Conservation (phyloP, 2,797 vertebrate genomes). For the Sebastiscus tertius region DNA sequence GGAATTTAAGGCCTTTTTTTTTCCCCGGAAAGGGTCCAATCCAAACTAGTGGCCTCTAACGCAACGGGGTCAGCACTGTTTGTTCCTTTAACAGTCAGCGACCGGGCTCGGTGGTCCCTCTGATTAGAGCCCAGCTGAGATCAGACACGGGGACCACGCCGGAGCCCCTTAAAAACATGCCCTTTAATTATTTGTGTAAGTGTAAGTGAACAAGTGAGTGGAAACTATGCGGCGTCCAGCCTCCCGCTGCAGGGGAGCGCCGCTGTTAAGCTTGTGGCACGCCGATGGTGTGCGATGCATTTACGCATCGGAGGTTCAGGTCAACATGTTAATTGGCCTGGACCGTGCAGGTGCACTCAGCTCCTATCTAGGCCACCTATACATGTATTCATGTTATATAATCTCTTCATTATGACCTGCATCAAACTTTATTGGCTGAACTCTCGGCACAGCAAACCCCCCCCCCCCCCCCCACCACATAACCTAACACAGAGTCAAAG, state of each 20-base stretch:
- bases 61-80: constrained; percentile 46
- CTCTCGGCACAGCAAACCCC: background rate
- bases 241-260: constrained; percentile 60
- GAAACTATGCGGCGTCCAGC: constrained; percentile 80
- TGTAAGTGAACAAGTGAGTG: constrained; percentile 77
- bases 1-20: constrained; percentile 21
- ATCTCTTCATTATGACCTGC: background rate
- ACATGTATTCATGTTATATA: background rate
- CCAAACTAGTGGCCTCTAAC: constrained; percentile 50
- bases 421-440: background rate
- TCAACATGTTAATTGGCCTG: background rate
- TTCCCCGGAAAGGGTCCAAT: constrained; percentile 1
- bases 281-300: constrained; percentile 53
- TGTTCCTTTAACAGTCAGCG: constrained; percentile 54
- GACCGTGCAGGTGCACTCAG: constrained; percentile 17
- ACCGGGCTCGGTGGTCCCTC: constrained; percentile 64
- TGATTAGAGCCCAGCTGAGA: constrained; percentile 73
- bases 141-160: constrained; percentile 72
- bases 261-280: constrained; percentile 45
- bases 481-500: background rate
- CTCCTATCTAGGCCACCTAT: background rate
- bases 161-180: constrained; percentile 70
- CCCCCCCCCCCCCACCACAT: background rate
- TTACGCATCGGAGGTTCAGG: constrained; percentile 57
- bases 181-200: constrained; percentile 82